Evolutionary conservation across 2,113 vertebrate species (phyloP), one percentile per base, ranked within the genome.

Genomic region (Notiomystis cincta): DNA sequence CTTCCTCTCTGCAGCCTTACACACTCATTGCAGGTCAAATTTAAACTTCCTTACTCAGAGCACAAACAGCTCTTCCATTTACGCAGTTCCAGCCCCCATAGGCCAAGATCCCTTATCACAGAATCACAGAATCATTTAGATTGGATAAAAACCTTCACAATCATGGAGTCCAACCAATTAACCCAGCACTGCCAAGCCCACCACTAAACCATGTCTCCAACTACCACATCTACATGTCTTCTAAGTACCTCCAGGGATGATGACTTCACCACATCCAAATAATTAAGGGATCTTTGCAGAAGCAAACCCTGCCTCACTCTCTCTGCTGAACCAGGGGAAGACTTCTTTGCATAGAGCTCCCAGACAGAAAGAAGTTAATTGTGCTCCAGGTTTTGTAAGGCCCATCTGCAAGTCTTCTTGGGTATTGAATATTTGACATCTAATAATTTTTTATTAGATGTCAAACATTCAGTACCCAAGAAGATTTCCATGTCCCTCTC

Each of bases 1-100:
- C 82, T 94, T 94, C 94, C 80, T 93, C 89, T 91, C 53, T 64
- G 61, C 76, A 84, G 71, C 64, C 60, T 72, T 82, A 37, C n/a
- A 50, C 2, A 1, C 69, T 86, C 73, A 24, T 5, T 72, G 79
- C 66, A 69, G 79, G 93, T 70, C 87, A 86, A 2, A 48, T 56
- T 83, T 50, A 70, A 95, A 79, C 70, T 90, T 94, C 90, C 71
- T 89, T 67, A 73, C 75, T 65, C 67, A 44, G 62, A 82, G 54
- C 64, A 85, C 82, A 92, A 90, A 93, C 67, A 77, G 66, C 40
- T 64, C 75, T 78, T 66, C 56, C 65, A 7, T 78, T 81, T 61
- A 37, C 30, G 19, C 33, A 67, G 25, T 35, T 50, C 0, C 0
- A 58, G 42, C 67, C 75, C 56, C 37, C 64, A 24, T 7, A 53